phyloP scores from a whole-genome alignment of 2,113 vertebrate species.

The Marmota flaviventris region DNA sequence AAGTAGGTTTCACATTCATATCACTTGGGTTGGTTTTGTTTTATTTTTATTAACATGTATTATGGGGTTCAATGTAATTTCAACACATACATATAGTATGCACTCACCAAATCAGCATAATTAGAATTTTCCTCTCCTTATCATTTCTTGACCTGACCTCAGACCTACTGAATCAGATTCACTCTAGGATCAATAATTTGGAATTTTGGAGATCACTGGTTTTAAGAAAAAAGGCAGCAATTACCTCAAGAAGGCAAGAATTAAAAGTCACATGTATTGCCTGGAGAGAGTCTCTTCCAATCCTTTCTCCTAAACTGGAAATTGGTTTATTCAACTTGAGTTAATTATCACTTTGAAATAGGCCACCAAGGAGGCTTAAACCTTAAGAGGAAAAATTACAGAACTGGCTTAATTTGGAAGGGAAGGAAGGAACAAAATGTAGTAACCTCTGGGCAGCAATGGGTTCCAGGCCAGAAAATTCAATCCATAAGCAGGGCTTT shows the following conservation, averaged over 20 bases:
- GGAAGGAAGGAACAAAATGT: neutral
- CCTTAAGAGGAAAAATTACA: constrained; percentile 23
- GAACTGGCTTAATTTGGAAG: constrained; percentile 6
- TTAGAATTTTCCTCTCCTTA: neutral
- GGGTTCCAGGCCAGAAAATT: neutral
- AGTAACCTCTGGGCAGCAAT: neutral
- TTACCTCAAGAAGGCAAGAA: neutral
- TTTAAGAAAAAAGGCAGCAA: constrained; percentile 9
- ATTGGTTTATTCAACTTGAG: constrained; percentile 31
- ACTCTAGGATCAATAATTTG: constrained; percentile 19
- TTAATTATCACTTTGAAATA: constrained; percentile 23
- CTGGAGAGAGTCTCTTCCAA: neutral
- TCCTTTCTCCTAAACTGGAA: constrained; percentile 31
- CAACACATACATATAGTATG: neutral
- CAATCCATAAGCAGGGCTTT: neutral
- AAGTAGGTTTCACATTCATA: neutral
- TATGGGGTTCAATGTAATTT: neutral
- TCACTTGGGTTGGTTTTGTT: neutral
- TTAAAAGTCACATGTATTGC: constrained; percentile 43
- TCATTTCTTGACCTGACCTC: neutral
- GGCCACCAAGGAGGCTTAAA: constrained; percentile 38
- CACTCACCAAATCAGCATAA: neutral
- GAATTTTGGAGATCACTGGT: neutral
- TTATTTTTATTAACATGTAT: neutral
- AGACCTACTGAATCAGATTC: constrained; percentile 22